These are phyloP conservation scores for Hemiprocne comata DNA, from an alignment of 2,113 vertebrate species.

Conservation along the genomic window DNA sequence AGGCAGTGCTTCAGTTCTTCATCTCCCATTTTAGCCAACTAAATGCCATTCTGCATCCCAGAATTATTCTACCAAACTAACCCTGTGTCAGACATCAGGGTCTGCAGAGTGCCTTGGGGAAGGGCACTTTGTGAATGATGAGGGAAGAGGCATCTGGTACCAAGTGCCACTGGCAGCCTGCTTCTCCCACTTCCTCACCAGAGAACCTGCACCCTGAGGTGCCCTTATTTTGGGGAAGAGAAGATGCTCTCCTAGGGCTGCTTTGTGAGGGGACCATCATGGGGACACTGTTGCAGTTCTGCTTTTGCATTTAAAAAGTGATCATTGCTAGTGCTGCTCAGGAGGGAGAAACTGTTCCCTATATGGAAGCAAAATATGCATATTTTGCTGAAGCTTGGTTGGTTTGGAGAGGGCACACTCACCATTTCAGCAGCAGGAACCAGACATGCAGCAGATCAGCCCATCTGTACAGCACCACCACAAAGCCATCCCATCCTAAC, in stretches of 20 bases:
- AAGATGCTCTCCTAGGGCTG: not conserved
- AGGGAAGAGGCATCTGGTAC: not conserved
- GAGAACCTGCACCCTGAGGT: not conserved
- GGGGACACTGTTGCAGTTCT: not conserved
- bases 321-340: not conserved
- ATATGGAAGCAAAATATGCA: accelerated
- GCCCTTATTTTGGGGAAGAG: not conserved
- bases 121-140: not conserved
- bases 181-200: not conserved
- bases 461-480: not conserved
- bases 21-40: not conserved
- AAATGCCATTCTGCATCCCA: not conserved
- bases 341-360: not conserved
- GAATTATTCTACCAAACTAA: not conserved
- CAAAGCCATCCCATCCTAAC: not conserved
- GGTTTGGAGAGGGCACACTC: not conserved
- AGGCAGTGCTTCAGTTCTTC: not conserved
- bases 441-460: not conserved
- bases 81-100: not conserved
- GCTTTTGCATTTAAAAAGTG: not conserved
- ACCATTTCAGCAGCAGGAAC: not conserved
- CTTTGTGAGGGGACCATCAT: not conserved
- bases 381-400: not conserved
- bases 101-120: not conserved
- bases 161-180: not conserved